phyloP scores from a whole-genome alignment of 2,888 invertebrate species.

The Morinoia aosen region DNA sequence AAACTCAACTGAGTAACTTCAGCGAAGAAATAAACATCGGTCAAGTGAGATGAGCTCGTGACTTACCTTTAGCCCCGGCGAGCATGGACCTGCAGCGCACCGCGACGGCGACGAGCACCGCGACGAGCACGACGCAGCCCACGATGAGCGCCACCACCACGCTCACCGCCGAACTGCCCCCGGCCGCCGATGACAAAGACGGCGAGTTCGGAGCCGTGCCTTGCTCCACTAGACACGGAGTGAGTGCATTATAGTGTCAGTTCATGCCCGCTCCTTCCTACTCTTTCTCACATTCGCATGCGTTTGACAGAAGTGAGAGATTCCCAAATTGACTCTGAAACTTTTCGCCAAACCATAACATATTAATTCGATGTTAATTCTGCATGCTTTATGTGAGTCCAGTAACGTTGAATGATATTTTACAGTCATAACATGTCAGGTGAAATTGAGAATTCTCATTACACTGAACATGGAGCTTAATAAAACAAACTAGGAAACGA shows the following conservation, averaged over 20 bases:
- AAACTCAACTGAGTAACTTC: not conserved
- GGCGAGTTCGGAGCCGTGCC: not conserved
- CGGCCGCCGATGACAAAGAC: not conserved
- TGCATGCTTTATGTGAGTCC: too few relatives aligned
- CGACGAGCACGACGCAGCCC: not conserved
- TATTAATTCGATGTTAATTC: too few relatives aligned
- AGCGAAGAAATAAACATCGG: not conserved
- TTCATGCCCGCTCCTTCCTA: not conserved
- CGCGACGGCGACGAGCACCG: conserved; percentile 15
- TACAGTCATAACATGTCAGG: too few relatives aligned
- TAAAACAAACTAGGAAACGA: too few relatives aligned
- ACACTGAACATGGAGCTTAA: too few relatives aligned
- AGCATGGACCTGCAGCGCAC: conserved; percentile 31
- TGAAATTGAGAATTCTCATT: too few relatives aligned
- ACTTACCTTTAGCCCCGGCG: not conserved
- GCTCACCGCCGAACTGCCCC: not conserved
- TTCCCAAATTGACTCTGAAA: not conserved
- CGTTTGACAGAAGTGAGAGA: not conserved
- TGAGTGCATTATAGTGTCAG: not conserved
- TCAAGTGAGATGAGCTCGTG: not conserved
- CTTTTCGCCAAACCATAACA: not conserved
- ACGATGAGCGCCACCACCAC: conserved; percentile 8
- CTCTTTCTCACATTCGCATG: not conserved
- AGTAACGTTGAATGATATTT: too few relatives aligned
- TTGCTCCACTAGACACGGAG: conserved; percentile 5